Evolutionary conservation across 2,113 vertebrate species (phyloP).

Genomic region (Anoplopoma fimbria): DNA sequence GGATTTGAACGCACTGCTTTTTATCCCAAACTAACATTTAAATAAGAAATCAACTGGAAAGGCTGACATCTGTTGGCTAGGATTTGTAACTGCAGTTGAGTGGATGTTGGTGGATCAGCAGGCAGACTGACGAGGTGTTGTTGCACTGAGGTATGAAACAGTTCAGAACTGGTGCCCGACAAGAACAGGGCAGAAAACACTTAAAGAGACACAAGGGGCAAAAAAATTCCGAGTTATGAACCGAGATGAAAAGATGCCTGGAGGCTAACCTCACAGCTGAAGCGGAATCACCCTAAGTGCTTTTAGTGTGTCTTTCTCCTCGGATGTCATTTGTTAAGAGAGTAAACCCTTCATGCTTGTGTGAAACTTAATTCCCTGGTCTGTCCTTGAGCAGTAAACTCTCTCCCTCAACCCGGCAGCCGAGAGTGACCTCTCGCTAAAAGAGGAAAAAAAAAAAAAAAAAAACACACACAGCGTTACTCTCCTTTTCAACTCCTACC

Average conservation of each 20-base stretch:
- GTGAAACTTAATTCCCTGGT: slow-evolving; percentile 80
- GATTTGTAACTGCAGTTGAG: slow-evolving; percentile 65
- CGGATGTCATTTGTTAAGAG: slow-evolving; percentile 76
- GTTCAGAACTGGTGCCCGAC: slow-evolving; percentile 47
- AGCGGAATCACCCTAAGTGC: slow-evolving; percentile 75
- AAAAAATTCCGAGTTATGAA: slow-evolving; percentile 70
- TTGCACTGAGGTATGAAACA: slow-evolving; percentile 56
- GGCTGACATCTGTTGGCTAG: slow-evolving; percentile 82
- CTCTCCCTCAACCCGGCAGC: slow-evolving; percentile 70
- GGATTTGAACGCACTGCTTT: slow-evolving; percentile 25
- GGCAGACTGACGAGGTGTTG: slow-evolving; percentile 27
- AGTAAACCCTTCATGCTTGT: slow-evolving; percentile 72
- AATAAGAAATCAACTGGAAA: slow-evolving; percentile 66
- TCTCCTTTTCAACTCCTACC: slow-evolving; percentile 52
- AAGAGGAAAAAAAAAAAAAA: slow-evolving; percentile 17
- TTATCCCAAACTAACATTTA: background rate
- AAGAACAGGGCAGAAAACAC: slow-evolving; percentile 67
- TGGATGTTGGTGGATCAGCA: background rate
- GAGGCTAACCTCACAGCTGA: slow-evolving; percentile 73
- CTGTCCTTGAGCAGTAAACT: slow-evolving; percentile 80
- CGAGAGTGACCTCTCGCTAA: slow-evolving; percentile 67
- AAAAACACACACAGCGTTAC: slow-evolving; percentile 8
- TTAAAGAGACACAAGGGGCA: slow-evolving; percentile 65
- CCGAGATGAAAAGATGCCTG: slow-evolving; percentile 73
- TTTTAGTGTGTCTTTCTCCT: slow-evolving; percentile 73